These are phyloP conservation scores for Sipha flava DNA, from an alignment of 1,140 invertebrate genomes.

Conservation along the genomic window DNA sequence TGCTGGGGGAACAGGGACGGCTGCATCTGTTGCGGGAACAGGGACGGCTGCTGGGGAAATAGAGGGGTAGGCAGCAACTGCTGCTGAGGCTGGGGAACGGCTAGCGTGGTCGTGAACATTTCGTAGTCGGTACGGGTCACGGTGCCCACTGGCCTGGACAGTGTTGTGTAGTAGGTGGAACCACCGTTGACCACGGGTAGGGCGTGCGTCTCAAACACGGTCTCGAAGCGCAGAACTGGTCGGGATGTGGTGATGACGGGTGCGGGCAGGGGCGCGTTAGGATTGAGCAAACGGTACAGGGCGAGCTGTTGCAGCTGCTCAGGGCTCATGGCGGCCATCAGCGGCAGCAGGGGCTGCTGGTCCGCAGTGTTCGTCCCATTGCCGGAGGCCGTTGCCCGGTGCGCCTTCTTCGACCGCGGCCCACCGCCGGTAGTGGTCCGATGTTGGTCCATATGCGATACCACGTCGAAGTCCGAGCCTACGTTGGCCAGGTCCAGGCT, in stretches of 20 bases:
- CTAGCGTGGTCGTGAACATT: constrained; percentile 60
- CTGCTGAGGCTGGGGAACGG: constrained; percentile 43
- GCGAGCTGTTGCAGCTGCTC: constrained; percentile 66
- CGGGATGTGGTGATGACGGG: constrained; percentile 65
- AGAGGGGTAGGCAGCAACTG: constrained; percentile 50
- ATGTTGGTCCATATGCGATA: constrained; percentile 62
- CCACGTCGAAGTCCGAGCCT: constrained; percentile 58
- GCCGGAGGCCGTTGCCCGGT: constrained; percentile 39
- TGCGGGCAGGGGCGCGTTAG: constrained; percentile 50
- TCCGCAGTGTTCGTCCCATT: background rate
- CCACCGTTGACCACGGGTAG: constrained; percentile 66
- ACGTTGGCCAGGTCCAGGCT: constrained; percentile 57
- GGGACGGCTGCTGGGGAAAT: constrained; percentile 67
- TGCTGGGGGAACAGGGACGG: constrained; percentile 62
- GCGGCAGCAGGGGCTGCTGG: background rate
- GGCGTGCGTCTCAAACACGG: constrained; percentile 69
- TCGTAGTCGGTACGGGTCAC: constrained; percentile 67
- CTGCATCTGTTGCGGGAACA: constrained; percentile 61
- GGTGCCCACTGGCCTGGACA: constrained; percentile 64
- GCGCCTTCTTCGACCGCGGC: constrained; percentile 52
- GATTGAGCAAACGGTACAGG: constrained; percentile 60
- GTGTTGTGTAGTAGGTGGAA: constrained; percentile 63
- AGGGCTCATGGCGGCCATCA: constrained; percentile 46
- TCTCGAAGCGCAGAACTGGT: constrained; percentile 64
- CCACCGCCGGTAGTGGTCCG: constrained; percentile 48